Base-by-base conservation (phyloP, 1,140 invertebrate species). In the Amyelois transitella region DNA sequence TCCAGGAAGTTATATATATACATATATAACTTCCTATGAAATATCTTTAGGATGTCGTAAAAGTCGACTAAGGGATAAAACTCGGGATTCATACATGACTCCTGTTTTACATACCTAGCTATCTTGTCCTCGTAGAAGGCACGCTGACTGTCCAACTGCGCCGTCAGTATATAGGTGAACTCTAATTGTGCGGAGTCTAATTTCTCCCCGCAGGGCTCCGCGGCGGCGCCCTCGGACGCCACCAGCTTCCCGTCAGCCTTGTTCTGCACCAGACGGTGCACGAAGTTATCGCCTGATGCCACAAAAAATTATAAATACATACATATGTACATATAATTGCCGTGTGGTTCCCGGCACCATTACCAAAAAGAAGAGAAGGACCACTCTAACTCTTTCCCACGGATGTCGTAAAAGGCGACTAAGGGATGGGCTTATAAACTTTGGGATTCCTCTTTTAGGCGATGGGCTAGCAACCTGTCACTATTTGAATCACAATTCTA, bases 161-260 rank as follows among this genome's bases (percentile, higher is more conserved):
- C 97, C 6, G 97, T 99, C n/a, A 99, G 88, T 47, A 99, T 90
- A 89, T 99, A 98, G 0, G 97, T 98, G 72, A 99, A 99, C 90
- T 99, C 97, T 54, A 99, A 87, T 78, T 98, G 96, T 44, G 98
- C 92, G 0, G 96, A 94, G 85, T 98, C 96, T 17, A 98, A 90
- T 89, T 99, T 99, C 67, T 98, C 97, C 64, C 86, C 81, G 59
- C 91, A 90, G 17, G 86, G 88, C 25, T 90, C 87, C 1, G 91
- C 89, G 69, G 94, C 92, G 0, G 98, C 96, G 5, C 90, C 89
- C 18, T 90, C 90, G 0, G 93, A 89, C 65, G 96, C 94, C 0
- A 99, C 97, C 75, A 99, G 91, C 89, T 99, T 99, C 3, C 98
- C 98, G 91, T 99, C 98, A n/a, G 91, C 91, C 89, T 99, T 98